A percentile compares a stretch with the other conserved stretches of the same genome.
phyloP scores from a whole-genome alignment of 2,797 vertebrate species.

The Sylvia borin region DNA sequence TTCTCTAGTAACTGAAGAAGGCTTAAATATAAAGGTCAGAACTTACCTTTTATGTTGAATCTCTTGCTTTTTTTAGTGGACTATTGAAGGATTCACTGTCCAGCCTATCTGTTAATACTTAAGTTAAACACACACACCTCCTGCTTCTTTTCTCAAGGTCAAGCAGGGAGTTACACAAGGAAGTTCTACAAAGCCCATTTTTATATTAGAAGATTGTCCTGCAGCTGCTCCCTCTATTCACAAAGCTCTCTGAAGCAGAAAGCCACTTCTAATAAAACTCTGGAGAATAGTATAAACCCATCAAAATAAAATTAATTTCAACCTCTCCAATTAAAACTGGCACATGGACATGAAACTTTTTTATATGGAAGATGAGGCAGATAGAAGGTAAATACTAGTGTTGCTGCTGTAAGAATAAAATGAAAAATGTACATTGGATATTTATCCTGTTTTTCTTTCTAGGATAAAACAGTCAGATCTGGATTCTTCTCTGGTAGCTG shows the following conservation, averaged over 20 bases:
- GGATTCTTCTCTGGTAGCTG: not conserved
- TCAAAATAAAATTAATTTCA: not conserved
- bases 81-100: not conserved
- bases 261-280: not conserved
- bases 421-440: not conserved
- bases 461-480: not conserved
- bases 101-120: not conserved
- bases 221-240: not conserved
- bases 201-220: not conserved
- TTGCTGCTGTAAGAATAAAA: not conserved
- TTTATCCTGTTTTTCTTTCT: not conserved
- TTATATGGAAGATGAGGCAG: not conserved
- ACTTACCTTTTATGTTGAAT: slow-evolving; percentile 19
- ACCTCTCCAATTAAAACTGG: not conserved
- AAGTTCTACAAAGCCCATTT: not conserved
- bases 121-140: not conserved
- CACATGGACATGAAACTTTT: not conserved
- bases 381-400: not conserved
- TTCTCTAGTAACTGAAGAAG: not conserved
- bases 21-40: slow-evolving; percentile 43
- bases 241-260: not conserved
- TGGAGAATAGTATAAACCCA: not conserved
- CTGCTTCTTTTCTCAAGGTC: slow-evolving; percentile 6
- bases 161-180: not conserved
- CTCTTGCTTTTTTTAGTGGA: slow-evolving; percentile 4